A percentile compares a stretch with the other conserved stretches of the same genome.
Evolutionary conservation across 2,797 vertebrate genomes (phyloP).

Genomic region (Menidia menidia): DNA sequence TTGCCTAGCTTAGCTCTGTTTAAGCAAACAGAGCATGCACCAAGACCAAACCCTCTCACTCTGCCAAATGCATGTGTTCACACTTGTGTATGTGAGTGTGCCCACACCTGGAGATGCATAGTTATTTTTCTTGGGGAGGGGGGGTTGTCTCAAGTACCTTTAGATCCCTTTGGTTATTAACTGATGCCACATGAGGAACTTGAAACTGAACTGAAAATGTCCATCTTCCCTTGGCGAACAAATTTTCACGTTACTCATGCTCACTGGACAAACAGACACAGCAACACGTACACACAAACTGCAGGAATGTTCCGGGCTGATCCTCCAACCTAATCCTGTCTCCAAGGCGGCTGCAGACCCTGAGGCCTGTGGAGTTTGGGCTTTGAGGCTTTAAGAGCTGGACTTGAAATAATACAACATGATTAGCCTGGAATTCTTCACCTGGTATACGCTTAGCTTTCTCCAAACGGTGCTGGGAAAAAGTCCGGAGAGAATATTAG

Average conservation of each 20-base stretch:
- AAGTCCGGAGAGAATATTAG: slow-evolving; percentile 31
- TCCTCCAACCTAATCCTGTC: slow-evolving; percentile 70
- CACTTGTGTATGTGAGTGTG: slow-evolving; percentile 13
- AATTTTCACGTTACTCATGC: slow-evolving; percentile 65
- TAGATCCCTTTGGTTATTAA: background rate
- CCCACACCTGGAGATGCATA: slow-evolving; percentile 54
- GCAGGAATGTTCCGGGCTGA: slow-evolving; percentile 74
- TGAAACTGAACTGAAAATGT: slow-evolving; percentile 6
- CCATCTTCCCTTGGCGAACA: slow-evolving; percentile 57
- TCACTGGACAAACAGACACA: slow-evolving; percentile 59
- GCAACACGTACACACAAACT: slow-evolving; percentile 11
- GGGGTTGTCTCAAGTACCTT: background rate
- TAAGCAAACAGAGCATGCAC: slow-evolving; percentile 40
- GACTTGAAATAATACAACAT: slow-evolving; percentile 73
- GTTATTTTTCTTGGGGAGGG: slow-evolving; percentile 38
- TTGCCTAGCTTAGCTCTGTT: slow-evolving; percentile 46
- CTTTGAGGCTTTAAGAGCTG: slow-evolving; percentile 69
- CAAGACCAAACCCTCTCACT: slow-evolving; percentile 38
- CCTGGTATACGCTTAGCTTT: slow-evolving; percentile 39
- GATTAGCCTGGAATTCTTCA: slow-evolving; percentile 67
- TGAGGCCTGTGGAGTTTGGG: slow-evolving; percentile 56
- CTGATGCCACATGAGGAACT: background rate
- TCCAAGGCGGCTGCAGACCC: slow-evolving; percentile 56
- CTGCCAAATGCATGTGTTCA: slow-evolving; percentile 20
- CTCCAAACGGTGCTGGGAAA: slow-evolving; percentile 24